Evolutionary conservation across 2,888 invertebrate genomes (phyloP), one percentile per base, ranked within the genome.

Genomic region (Aphidius colemani): DNA sequence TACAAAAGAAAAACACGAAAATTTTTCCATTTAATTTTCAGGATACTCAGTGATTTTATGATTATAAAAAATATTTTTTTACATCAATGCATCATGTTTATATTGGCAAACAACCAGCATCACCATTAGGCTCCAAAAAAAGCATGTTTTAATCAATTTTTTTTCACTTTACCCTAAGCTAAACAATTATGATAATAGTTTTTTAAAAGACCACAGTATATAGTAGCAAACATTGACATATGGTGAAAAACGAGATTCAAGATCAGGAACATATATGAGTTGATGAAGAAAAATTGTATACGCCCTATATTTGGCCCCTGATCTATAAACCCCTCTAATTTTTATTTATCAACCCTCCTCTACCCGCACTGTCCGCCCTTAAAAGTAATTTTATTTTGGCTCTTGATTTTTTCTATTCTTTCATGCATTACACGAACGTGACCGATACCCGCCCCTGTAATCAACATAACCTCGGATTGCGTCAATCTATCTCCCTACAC

Each of bases 361-460:
- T 50, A 43, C 58, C 49, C 57, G 7, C 57, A 57, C 11, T 8
- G 7, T 44, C 53, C 57, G 49, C 50, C 11, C 30, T 60, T 45
- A 62, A 62, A 60, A 45, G 39, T 61, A 55, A 58, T 50, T 57
- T 59, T 59, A 51, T 59, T 64, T 53, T 61, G 51, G 51, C 48
- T 55, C 65, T 65, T 60, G 60, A 64, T 68, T 70, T 63, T 30
- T 43, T 53, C 58, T 64, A 48, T 61, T 57, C 66, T 67, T 65
- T 70, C 61, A 63, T 62, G 53, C 65, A 62, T 64, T 64, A 61
- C 63, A 58, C 46, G 63, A 63, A 64, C 64, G 63, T 66, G 72
- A 75, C 71, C 74, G 68, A 73, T 72, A 72, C 75, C 79, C 81
- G 78, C 82, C 82, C 80, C 79, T 80, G 79, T 81, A 82, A 82